Percentiles rank a stretch among this genome's conserved stretches.
phyloP scores from a whole-genome alignment of 1,140 invertebrate genomes.

The Wiebesia pumilae region DNA sequence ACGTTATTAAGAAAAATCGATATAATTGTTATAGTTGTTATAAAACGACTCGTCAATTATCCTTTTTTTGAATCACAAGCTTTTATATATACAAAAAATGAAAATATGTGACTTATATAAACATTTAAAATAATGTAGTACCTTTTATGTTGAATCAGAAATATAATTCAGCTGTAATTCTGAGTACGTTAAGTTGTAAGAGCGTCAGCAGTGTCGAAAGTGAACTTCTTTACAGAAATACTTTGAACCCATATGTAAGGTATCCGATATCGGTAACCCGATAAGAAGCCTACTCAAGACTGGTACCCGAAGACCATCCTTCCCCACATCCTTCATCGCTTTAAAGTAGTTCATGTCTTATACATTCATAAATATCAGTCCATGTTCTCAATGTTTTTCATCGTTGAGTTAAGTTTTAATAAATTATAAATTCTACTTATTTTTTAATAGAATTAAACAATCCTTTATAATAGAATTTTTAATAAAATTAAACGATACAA shows the following conservation, averaged over 20 bases:
- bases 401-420: too few species aligned
- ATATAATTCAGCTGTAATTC: background rate
- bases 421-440: too few species aligned
- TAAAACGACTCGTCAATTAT: too few species aligned
- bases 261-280: constrained; percentile 18
- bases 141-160: background rate
- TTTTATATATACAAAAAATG: too few species aligned
- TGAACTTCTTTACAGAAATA: background rate
- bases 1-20: too few species aligned
- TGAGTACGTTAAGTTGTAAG: too few species aligned
- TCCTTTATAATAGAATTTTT: too few species aligned
- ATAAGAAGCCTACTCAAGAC: constrained; percentile 33
- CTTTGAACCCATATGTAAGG: background rate
- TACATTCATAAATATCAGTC: background rate
- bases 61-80: too few species aligned
- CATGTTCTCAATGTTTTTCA: background rate
- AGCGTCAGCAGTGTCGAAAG: background rate
- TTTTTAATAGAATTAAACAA: too few species aligned
- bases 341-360: background rate
- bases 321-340: background rate
- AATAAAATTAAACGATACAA: too few species aligned
- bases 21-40: too few species aligned
- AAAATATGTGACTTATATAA: too few species aligned
- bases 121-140: background rate
- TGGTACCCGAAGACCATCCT: background rate